Evolutionary conservation across 2,888 invertebrate genomes (phyloP).

Genomic region (Pyrrhosoma nymphula): DNA sequence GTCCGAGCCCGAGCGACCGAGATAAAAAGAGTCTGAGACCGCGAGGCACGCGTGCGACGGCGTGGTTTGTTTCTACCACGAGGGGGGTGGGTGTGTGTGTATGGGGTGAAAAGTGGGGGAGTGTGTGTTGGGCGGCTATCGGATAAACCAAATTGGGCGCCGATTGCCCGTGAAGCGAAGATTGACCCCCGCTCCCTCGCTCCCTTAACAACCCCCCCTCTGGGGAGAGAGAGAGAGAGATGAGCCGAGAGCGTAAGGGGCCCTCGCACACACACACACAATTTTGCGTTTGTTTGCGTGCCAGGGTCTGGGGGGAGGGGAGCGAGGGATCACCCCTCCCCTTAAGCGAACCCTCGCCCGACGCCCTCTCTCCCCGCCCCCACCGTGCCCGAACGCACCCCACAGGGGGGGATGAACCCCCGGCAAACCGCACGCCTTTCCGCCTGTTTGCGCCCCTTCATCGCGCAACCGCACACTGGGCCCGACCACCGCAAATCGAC

Average conservation of each 20-base stretch:
- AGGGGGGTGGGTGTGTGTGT: not conserved
- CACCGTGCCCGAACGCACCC: not conserved
- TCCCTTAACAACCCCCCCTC: too few relatives aligned
- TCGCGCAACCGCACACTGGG: not conserved
- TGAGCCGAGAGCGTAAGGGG: too few relatives aligned
- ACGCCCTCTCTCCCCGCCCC: not conserved
- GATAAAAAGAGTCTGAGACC: not conserved
- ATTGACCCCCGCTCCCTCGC: not conserved
- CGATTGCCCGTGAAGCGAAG: slow-evolving; percentile 15
- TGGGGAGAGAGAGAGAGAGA: too few relatives aligned
- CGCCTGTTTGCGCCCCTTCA: not conserved
- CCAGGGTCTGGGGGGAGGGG: not conserved
- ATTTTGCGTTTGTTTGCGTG: not conserved
- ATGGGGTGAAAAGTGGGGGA: not conserved
- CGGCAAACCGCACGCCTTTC: not conserved
- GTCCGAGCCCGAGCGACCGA: too few relatives aligned
- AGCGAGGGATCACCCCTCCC: not conserved
- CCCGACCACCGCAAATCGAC: not conserved
- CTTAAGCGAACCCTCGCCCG: not conserved
- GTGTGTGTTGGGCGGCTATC: not conserved
- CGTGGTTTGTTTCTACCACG: not conserved
- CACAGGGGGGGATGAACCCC: not conserved
- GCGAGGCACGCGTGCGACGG: not conserved
- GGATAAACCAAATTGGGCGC: slow-evolving; percentile 15
- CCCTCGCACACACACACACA: not conserved